Base-by-base conservation (phyloP, 2,113 vertebrate species). In the Haplotaxodon microlepis region DNA sequence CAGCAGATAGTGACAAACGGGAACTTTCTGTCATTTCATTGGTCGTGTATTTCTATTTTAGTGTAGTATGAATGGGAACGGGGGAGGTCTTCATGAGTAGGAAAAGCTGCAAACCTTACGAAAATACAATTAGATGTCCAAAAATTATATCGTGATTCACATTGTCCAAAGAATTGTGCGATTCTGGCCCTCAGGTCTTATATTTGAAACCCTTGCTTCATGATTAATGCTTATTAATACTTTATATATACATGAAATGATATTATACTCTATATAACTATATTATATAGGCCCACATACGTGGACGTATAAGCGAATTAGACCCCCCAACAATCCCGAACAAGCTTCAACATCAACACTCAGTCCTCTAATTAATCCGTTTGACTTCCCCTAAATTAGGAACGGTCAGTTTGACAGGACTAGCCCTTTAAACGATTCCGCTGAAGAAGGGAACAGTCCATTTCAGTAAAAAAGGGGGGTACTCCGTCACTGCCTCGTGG, bases 391-490 rank as follows among this genome's bases (percentile, higher is more conserved):
- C 38, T 54, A 73, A 81, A 86, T 86, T 59, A 27, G 17, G 12
- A 21, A 34, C 8, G 3, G 63, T 54, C 82, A 36, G 81, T 93
- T 94, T 95, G 84, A 93, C 86, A 85, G 79, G 63, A 90, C 90
- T 93, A 66, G 24, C 84, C 76, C 95, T 95, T 96, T 96, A 95
- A 95, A 93, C 54, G 69, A 50, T 29, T 88, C 89, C 87, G 29
- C 78, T 51, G 12, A 16, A 85, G 21, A 69, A 31, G 24, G 93
- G 96, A 93, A 92, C 31, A 94, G 89, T 89, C 96, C 95, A 97
- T 95, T 95, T 86, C 61, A 47, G 27, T 3, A 34, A 82, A 83
- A 86, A 83, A 17, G 91, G 56, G 56, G 94, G 91, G 88, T 9
- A 42, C 14, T 47, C 13, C 8, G 16, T 21, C 40, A 42, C 4